phyloP scores from a whole-genome alignment of 1,140 invertebrate genomes.

The Drosophila kepulauana region DNA sequence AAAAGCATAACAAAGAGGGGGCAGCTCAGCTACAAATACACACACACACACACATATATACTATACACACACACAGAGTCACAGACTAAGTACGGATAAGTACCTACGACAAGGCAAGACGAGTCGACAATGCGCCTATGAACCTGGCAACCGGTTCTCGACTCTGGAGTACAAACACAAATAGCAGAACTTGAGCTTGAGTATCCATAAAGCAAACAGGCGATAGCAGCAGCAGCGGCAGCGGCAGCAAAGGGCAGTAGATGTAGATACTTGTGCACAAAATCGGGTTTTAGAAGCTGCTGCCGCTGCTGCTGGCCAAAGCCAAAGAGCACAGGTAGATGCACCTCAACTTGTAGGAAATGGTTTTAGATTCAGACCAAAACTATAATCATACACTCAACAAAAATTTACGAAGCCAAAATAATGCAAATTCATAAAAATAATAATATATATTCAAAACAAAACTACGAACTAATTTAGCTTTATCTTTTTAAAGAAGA shows the following conservation, averaged over 20 bases:
- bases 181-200: conserved; percentile 64
- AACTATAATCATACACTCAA: conserved; percentile 22
- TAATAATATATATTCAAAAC: no score
- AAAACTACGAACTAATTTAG: no score
- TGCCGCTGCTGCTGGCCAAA: conserved; percentile 30
- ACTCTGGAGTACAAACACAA: conserved; percentile 45
- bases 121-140: conserved; percentile 48
- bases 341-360: conserved; percentile 48
- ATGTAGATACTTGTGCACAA: conserved; percentile 39
- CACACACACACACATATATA: neutral
- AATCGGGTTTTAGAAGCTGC: conserved; percentile 53
- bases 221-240: conserved; percentile 20
- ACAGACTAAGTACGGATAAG: conserved; percentile 43
- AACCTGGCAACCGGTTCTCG: conserved; percentile 51
- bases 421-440: no score
- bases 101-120: conserved; percentile 61
- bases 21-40: conserved; percentile 27
- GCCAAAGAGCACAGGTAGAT: conserved; percentile 46
- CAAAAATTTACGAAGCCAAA: neutral
- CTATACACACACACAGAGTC: neutral
- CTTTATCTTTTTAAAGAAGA: no score
- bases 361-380: conserved; percentile 39
- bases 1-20: conserved; percentile 19
- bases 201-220: conserved; percentile 75
- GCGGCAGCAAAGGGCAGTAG: conserved; percentile 33